A percentile compares a stretch with the other conserved stretches of the same genome.
Evolutionary conservation across 2,113 vertebrate genomes (phyloP).

Genomic region (Bungarus multicinctus): DNA sequence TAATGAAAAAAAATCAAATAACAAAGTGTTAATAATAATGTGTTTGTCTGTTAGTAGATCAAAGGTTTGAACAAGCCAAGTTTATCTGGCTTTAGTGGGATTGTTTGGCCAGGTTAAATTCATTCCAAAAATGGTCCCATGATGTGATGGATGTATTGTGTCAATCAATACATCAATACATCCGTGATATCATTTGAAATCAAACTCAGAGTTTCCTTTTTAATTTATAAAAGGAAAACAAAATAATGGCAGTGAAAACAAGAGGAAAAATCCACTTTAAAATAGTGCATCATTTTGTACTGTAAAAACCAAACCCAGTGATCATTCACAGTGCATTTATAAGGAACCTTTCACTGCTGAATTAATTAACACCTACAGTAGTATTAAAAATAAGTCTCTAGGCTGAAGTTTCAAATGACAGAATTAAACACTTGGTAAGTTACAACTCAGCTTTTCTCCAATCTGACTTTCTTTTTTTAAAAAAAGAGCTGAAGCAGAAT

Average conservation of each 20-base stretch:
- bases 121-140: background rate
- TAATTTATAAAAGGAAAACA: background rate
- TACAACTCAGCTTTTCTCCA: background rate
- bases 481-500: background rate
- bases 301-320: background rate
- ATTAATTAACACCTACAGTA: background rate
- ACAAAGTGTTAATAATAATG: background rate
- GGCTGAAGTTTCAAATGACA: background rate
- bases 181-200: background rate
- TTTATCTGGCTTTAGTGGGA: background rate
- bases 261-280: background rate
- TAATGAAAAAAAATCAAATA: background rate
- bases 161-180: background rate
- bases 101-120: background rate
- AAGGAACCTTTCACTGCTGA: background rate
- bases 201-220: background rate
- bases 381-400: background rate
- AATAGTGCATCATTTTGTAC: background rate
- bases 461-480: background rate
- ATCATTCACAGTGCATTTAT: background rate
- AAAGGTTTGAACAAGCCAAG: background rate
- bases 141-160: background rate
- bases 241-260: background rate
- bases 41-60: background rate
- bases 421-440: background rate